These are phyloP conservation scores for Sebastolobus alascanus DNA, from an alignment of 2,797 vertebrate genomes.

Conservation along the genomic window DNA sequence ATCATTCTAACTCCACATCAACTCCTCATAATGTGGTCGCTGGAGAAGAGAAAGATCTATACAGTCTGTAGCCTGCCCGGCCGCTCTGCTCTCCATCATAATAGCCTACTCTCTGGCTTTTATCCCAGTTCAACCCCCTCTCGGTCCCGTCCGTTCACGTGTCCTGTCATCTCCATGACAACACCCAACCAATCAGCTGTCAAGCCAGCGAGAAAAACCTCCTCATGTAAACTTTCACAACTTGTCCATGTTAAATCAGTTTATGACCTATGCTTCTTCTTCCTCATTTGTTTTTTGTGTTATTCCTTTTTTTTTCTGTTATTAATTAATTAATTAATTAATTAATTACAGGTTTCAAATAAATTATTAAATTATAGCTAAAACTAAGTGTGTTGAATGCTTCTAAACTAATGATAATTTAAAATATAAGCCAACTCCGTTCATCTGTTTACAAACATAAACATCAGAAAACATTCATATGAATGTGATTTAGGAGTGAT, in stretches of 20 bases:
- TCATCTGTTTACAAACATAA: too few relatives aligned
- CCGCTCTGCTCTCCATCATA: constrained; percentile 54
- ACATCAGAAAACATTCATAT: background rate
- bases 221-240: background rate
- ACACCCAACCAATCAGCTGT: constrained; percentile 53
- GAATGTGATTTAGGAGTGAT: background rate
- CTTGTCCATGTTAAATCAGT: background rate
- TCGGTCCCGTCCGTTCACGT: constrained; percentile 52
- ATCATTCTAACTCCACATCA: background rate
- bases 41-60: too few relatives aligned
- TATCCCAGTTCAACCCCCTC: constrained; percentile 51
- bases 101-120: constrained; percentile 28
- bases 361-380: too few relatives aligned
- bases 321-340: too few relatives aligned
- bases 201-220: background rate
- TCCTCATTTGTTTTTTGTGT: background rate
- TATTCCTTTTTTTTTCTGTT: too few relatives aligned
- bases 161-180: constrained; percentile 73
- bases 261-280: background rate
- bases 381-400: too few relatives aligned
- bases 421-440: too few relatives aligned
- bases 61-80: background rate
- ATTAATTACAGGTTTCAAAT: too few relatives aligned
- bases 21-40: background rate
- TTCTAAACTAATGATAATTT: too few relatives aligned